These are phyloP conservation scores for Neopelma chrysocephalum DNA, from an alignment of 2,797 vertebrate genomes.

Conservation along the genomic window DNA sequence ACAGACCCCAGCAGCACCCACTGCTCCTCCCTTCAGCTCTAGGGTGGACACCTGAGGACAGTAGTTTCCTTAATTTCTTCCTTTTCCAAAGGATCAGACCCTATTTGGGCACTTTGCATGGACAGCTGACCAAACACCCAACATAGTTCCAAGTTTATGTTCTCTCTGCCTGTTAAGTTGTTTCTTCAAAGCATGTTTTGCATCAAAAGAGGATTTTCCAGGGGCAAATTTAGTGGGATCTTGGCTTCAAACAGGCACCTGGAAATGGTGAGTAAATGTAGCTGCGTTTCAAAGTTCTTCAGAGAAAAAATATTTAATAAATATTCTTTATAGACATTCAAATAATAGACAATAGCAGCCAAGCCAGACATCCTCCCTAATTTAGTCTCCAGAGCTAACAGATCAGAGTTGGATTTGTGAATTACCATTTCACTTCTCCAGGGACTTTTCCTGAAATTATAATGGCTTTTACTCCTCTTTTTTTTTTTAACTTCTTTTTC, in stretches of 20 bases:
- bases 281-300: neutral
- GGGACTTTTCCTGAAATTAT: conserved; percentile 17
- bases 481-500: neutral
- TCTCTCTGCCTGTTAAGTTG: neutral
- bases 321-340: neutral
- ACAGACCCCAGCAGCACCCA: rapidly evolving
- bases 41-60: neutral
- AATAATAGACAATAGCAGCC: neutral
- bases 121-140: neutral
- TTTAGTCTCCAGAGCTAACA: neutral
- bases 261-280: neutral
- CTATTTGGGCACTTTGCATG: rapidly evolving
- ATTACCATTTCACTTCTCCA: conserved; percentile 27
- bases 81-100: neutral
- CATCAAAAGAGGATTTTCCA: neutral
- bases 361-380: neutral
- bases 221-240: neutral
- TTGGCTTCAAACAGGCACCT: neutral
- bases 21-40: neutral
- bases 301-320: neutral
- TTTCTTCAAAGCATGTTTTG: neutral
- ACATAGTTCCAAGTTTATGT: rapidly evolving
- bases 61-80: neutral
- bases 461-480: neutral
- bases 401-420: conserved; percentile 2